Percentiles rank a stretch among this genome's conserved stretches.
These are phyloP conservation scores for Helicolenus hilgendorfi DNA, from an alignment of 2,797 vertebrate species.

Conservation along the genomic window DNA sequence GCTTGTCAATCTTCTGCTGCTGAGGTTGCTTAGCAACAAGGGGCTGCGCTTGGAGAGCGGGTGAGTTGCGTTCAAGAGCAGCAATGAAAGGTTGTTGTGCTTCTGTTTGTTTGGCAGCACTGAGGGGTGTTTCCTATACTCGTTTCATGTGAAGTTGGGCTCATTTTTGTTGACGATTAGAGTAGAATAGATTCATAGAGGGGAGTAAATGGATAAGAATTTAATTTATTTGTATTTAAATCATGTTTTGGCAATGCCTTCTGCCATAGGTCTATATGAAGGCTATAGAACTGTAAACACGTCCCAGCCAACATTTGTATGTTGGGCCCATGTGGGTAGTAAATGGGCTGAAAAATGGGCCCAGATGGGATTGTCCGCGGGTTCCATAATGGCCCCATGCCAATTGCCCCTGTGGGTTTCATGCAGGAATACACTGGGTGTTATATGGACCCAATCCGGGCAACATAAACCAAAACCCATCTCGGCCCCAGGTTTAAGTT, in stretches of 20 bases:
- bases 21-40: conserved; percentile 85
- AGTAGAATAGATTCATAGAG: background rate
- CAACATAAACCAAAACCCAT: too few relatives aligned
- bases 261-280: too few relatives aligned
- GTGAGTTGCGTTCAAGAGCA: conserved; percentile 75
- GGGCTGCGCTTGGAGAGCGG: conserved; percentile 43
- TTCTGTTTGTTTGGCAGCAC: background rate
- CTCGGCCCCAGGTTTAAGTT: too few relatives aligned
- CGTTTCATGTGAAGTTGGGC: background rate
- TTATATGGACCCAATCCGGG: too few relatives aligned
- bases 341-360: too few relatives aligned
- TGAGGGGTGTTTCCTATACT: background rate
- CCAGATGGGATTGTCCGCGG: too few relatives aligned
- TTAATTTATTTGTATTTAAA: background rate
- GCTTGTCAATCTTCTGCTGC: conserved; percentile 71
- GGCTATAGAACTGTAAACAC: background rate
- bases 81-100: background rate
- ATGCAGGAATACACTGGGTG: too few relatives aligned
- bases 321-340: too few relatives aligned
- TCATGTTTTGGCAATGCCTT: background rate
- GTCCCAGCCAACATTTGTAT: too few relatives aligned
- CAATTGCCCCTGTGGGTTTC: too few relatives aligned
- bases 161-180: background rate
- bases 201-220: background rate
- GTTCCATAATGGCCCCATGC: too few relatives aligned